Conservation (phyloP, 2,888 invertebrate genomes). For the Plebejus argus region DNA sequence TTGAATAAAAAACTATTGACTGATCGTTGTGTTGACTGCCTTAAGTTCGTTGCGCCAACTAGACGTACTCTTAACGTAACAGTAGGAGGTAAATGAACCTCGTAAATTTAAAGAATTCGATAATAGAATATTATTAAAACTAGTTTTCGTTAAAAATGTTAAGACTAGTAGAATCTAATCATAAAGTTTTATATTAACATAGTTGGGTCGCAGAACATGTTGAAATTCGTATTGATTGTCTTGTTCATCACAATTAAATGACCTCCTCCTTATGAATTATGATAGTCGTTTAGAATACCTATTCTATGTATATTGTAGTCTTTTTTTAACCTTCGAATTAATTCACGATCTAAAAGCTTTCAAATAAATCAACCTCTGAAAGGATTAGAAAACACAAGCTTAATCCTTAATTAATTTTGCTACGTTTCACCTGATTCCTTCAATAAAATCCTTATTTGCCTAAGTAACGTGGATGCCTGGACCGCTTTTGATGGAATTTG, state of each 20-base stretch:
- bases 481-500: too few species aligned
- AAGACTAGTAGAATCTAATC: not conserved
- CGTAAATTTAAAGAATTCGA: not conserved
- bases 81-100: conserved; percentile 14
- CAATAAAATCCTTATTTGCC: too few species aligned
- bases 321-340: not conserved
- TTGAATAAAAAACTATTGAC: conserved; percentile 4
- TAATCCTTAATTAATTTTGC: not conserved
- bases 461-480: too few species aligned
- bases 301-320: not conserved
- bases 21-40: not conserved
- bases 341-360: not conserved
- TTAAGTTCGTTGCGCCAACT: too few species aligned
- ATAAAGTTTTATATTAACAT: not conserved
- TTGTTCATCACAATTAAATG: not conserved
- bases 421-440: not conserved
- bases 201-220: not conserved
- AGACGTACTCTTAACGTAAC: not conserved
- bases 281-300: not conserved
- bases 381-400: not conserved
- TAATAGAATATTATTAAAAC: not conserved
- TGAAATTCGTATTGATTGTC: too few species aligned
- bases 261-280: not conserved
- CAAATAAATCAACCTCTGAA: not conserved
- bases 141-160: not conserved